Conservation (phyloP, 2,113 vertebrate species). For the Poeciliopsis turrubarensis region DNA sequence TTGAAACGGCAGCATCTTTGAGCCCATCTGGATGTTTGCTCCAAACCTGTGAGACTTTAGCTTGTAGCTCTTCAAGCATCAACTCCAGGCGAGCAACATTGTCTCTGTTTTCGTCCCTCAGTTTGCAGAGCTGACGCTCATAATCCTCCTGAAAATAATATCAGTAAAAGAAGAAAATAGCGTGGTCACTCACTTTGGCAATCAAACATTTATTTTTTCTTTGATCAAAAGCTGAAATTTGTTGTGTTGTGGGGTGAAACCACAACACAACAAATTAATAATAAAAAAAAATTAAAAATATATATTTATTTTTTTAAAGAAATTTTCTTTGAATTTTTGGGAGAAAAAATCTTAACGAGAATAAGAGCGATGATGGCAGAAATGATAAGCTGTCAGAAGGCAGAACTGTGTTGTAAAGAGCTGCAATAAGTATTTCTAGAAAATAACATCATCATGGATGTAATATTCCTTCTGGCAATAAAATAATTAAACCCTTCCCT, state of each 20-base stretch:
- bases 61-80: constrained; percentile 78
- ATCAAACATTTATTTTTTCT: background rate
- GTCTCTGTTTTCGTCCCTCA: constrained; percentile 84
- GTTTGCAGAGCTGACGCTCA: constrained; percentile 82
- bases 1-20: constrained; percentile 85
- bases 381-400: background rate
- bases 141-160: constrained; percentile 82
- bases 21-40: constrained; percentile 69
- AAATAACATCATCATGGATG: background rate
- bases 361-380: background rate
- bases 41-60: constrained; percentile 75
- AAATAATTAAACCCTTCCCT: no score
- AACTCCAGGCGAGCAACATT: constrained; percentile 80
- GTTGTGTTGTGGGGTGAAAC: background rate
- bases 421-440: background rate
- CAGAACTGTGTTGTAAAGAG: background rate
- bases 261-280: no score
- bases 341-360: no score
- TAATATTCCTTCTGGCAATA: no score
- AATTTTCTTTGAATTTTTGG: background rate
- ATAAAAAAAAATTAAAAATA: no score
- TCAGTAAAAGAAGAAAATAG: background rate
- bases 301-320: no score
- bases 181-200: background rate
- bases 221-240: background rate